These are phyloP conservation scores for Adelognathus sp. DNA, from an alignment of 2,888 invertebrate species.

Conservation along the genomic window DNA sequence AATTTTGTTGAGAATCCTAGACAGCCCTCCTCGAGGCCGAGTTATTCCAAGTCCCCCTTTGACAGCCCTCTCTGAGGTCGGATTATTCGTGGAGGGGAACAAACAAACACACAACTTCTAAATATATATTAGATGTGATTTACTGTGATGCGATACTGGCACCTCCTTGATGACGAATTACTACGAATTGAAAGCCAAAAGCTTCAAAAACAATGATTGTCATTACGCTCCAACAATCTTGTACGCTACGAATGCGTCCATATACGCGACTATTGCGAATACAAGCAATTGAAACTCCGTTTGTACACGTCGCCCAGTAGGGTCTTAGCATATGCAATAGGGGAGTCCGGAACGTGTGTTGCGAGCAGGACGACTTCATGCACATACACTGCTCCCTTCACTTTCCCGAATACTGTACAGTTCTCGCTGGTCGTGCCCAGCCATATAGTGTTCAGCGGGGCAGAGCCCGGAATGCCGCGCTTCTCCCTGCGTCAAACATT, in stretches of 20 bases:
- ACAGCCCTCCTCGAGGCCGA: too few species aligned
- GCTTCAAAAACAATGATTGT: conserved; percentile 7
- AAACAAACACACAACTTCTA: too few species aligned
- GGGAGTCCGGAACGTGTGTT: neutral
- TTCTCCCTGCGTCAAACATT: conserved; percentile 68
- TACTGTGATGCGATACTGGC: too few species aligned
- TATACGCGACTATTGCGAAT: conserved; percentile 9
- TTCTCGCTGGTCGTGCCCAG: conserved; percentile 9
- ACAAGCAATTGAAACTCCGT: conserved; percentile 7
- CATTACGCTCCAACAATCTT: neutral
- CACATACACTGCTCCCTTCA: neutral
- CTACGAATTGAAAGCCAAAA: too few species aligned
- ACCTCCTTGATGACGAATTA: neutral
- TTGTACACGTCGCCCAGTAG: neutral
- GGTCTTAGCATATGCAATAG: conserved; percentile 36
- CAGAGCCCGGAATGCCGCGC: neutral
- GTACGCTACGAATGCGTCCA: neutral
- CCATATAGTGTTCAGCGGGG: conserved; percentile 8
- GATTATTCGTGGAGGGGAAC: too few species aligned
- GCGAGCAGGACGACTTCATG: conserved; percentile 1
- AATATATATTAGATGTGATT: too few species aligned
- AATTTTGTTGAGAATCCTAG: too few species aligned
- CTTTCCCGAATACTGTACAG: neutral
- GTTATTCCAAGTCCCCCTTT: too few species aligned
- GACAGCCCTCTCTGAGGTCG: too few species aligned